Conservation (phyloP, 2,797 vertebrate genomes). For the Dipus sagitta region DNA sequence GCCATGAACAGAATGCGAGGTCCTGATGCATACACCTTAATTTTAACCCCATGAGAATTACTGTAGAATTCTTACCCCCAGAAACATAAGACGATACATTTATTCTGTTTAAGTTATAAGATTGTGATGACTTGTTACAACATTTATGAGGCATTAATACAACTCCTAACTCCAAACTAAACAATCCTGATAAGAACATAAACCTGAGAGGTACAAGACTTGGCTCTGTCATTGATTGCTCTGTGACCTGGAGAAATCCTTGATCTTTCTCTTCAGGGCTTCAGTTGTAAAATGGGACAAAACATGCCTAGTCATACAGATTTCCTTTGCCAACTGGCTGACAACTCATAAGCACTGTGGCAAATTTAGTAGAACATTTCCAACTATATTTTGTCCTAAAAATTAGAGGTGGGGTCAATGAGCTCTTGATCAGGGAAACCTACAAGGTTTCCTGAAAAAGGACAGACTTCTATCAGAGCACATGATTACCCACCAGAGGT, state of each 20-base stretch:
- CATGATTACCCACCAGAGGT: background rate
- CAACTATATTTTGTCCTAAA: background rate
- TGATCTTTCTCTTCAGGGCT: background rate
- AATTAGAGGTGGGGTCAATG: background rate
- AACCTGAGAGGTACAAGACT: background rate
- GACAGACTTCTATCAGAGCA: no score
- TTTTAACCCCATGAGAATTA: background rate
- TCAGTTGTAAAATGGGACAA: background rate
- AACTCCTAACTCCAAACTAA: background rate
- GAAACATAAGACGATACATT: background rate
- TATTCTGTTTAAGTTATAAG: background rate
- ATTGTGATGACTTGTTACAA: background rate
- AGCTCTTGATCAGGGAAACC: background rate
- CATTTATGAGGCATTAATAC: background rate
- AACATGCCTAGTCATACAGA: background rate
- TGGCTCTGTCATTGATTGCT: background rate
- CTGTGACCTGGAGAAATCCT: background rate
- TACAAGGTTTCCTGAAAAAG: background rate
- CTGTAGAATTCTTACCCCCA: background rate
- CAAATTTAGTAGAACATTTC: background rate
- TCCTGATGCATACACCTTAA: background rate
- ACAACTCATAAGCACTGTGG: background rate
- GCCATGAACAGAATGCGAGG: no score
- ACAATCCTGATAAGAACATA: background rate
- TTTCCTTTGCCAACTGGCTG: background rate